Percentiles rank a stretch among this genome's conserved stretches.
Conservation (phyloP, 2,113 vertebrate genomes). For the Tychaedon coryphoeus region DNA sequence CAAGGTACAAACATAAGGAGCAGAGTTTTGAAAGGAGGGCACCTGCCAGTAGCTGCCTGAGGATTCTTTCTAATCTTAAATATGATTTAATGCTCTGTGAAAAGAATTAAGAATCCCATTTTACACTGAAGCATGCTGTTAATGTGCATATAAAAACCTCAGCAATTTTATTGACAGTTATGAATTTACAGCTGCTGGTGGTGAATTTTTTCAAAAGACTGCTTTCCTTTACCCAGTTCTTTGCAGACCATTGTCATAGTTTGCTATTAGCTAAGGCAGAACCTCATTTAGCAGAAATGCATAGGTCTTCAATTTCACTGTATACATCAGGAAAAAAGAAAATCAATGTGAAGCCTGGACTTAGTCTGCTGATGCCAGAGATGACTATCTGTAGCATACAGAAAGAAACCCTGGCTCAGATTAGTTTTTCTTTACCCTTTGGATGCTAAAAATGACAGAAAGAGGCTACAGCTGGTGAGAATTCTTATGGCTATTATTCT, state of each 20-base stretch:
- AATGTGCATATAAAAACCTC: slow-evolving; percentile 37
- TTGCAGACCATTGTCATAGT: neutral
- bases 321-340: slow-evolving; percentile 19
- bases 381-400: slow-evolving; percentile 13
- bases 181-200: slow-evolving; percentile 46
- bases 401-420: neutral
- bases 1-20: neutral
- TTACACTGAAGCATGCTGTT: slow-evolving; percentile 48
- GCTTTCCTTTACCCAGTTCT: neutral
- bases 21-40: neutral
- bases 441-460: neutral
- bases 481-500: neutral
- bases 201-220: neutral
- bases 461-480: neutral
- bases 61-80: neutral
- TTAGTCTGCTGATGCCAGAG: slow-evolving; percentile 16
- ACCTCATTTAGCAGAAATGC: slow-evolving; percentile 17
- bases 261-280: slow-evolving; percentile 2
- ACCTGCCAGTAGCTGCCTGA: neutral
- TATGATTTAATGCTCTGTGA: slow-evolving; percentile 48
- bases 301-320: slow-evolving; percentile 33
- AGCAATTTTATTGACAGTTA: slow-evolving; percentile 58
- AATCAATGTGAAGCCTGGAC: slow-evolving; percentile 7
- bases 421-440: neutral
- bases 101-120: slow-evolving; percentile 53